Evolutionary conservation across 2,888 invertebrate genomes (phyloP), one percentile per base, ranked within the genome.

Genomic region (Athripsodes cinereus): DNA sequence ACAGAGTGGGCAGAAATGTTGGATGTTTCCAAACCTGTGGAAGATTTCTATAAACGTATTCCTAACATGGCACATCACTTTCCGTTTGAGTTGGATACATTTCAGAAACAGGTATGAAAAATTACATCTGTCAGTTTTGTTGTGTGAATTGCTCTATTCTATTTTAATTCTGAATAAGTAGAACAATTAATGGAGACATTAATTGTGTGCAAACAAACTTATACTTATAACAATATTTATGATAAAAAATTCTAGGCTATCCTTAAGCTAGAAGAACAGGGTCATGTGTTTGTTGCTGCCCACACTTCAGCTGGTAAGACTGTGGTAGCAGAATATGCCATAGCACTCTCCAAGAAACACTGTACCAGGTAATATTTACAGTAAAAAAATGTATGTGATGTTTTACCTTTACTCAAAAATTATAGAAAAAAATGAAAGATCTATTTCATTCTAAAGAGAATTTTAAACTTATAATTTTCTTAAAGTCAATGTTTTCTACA

Each of bases 291-390:
- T 73, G 97, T 99, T 0, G 96, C 99, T 0, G 99, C 99, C 0
- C 99, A 99, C 70, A 99, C 99, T 0, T 99, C 99, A 0, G 99
- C 99, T 1, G 95, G 92, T 21, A 99, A 99, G 78, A 99, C 99
- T 0, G 98, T 96, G 0, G 96, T 99, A 1, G 99, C 99, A 0
- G 99, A 99, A 75, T 99, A 99, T 74, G 99, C 99, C 0, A 96
- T 99, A 65, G 98, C 98, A 0, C 80, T 99, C 68, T 94, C 96
- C 0, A 86, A 92, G 68, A 87, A 88, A 65, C 93, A 96, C 72
- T 90, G 91, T 80, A 96, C 96, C 0, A 86, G 85, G 88, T 87
- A 70, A 51, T 3, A 5, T 26, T 6, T 26, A 6, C 26, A 26
- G 3, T 26, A n/a, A n/a, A 18, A 31, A 26, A 21, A 52, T 19